Conservation (phyloP, 2,888 invertebrate species). For the Mesorhabditis sp. region DNA sequence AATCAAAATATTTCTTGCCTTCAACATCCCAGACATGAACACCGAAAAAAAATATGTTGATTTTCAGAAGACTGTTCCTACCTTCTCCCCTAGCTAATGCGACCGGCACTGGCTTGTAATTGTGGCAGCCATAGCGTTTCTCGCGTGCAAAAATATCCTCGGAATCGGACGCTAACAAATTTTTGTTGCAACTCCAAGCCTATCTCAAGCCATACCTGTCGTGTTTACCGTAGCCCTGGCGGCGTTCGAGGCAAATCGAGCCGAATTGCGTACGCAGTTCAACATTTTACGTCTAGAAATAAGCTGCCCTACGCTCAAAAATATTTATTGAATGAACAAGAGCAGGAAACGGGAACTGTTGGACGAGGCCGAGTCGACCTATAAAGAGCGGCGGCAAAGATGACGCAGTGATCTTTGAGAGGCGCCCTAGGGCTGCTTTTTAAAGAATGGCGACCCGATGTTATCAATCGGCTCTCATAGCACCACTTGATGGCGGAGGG, state of each 20-base stretch:
- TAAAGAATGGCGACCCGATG: too few relatives aligned
- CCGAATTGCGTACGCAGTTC: not conserved
- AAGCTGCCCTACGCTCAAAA: too few relatives aligned
- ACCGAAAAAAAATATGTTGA: slow-evolving; percentile 65
- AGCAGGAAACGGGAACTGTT: too few relatives aligned
- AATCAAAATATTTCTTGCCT: slow-evolving; percentile 84
- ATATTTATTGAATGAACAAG: too few relatives aligned
- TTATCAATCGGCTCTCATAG: too few relatives aligned
- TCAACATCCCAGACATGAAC: slow-evolving; percentile 89
- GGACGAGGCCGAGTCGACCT: too few relatives aligned
- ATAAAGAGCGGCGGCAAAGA: too few relatives aligned
- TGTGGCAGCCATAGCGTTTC: slow-evolving; percentile 84
- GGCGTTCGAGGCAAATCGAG: not conserved
- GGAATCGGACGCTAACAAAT: slow-evolving; percentile 9
- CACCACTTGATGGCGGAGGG: too few relatives aligned
- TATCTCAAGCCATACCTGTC: not conserved
- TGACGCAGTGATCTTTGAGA: too few relatives aligned
- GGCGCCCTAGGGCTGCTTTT: too few relatives aligned
- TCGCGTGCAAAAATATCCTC: slow-evolving; percentile 67
- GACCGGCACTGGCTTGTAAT: slow-evolving; percentile 90
- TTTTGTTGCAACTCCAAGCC: too few relatives aligned
- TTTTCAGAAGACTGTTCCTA: slow-evolving; percentile 57
- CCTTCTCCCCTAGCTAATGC: slow-evolving; percentile 83
- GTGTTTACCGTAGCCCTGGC: not conserved
- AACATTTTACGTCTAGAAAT: not conserved